Evolutionary conservation across 1,140 invertebrate species (phyloP).

Genomic region (Oscheius sp.): DNA sequence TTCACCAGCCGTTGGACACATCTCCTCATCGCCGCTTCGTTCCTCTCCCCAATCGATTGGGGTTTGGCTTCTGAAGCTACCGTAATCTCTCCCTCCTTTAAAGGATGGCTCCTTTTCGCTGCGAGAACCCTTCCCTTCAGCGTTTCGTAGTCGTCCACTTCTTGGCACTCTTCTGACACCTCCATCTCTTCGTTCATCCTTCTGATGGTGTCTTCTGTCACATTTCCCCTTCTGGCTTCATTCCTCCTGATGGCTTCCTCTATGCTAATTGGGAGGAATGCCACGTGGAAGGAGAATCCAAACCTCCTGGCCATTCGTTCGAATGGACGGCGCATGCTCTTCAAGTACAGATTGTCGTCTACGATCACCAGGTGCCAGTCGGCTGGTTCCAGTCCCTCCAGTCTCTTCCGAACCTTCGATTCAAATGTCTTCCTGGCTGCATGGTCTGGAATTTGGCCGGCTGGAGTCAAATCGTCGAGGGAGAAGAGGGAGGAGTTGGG

Average conservation of each 20-base stretch:
- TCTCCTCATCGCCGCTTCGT: neutral
- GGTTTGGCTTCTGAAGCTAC: neutral
- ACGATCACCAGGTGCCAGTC: conserved; percentile 19
- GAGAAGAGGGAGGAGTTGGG: neutral
- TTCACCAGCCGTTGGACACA: neutral
- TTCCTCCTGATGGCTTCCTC: conserved; percentile 21
- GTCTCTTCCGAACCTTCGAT: neutral
- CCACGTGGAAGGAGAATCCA: conserved; percentile 5
- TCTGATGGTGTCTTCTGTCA: conserved; percentile 2
- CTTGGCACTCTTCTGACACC: conserved; percentile 2
- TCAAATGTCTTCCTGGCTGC: conserved; percentile 6
- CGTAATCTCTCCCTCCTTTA: neutral
- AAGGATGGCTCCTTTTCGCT: neutral
- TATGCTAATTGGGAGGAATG: neutral
- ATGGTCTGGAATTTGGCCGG: neutral
- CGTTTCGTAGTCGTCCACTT: neutral
- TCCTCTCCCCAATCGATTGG: neutral
- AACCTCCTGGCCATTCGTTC: conserved; percentile 20
- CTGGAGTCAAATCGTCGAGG: neutral
- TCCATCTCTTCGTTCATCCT: conserved; percentile 15
- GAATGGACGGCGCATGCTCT: conserved; percentile 37
- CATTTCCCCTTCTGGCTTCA: too few relatives aligned
- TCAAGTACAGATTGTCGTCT: conserved; percentile 38
- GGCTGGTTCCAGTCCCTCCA: neutral
- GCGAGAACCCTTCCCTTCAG: neutral